Evolutionary conservation across 2,797 vertebrate genomes (phyloP).

Genomic region (Aulostomus chinensis): DNA sequence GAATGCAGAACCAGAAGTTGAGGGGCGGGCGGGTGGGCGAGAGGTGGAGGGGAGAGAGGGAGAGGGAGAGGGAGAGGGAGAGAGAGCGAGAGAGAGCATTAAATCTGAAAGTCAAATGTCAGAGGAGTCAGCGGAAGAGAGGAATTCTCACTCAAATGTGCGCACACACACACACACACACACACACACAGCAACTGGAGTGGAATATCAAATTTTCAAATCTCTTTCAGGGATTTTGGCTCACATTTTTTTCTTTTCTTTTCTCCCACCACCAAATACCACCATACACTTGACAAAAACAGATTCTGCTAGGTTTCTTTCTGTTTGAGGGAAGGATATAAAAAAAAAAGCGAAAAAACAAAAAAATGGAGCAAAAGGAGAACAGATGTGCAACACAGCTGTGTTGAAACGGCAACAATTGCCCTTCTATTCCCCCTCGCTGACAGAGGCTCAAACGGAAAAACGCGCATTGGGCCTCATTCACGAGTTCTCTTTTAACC

Average conservation of each 20-base stretch:
- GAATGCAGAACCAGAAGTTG: constrained; percentile 57
- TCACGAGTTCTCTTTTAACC: no score
- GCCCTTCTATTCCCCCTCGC: constrained; percentile 4
- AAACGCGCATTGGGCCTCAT: no score
- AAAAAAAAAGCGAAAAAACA: constrained; percentile 7
- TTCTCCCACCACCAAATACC: no score
- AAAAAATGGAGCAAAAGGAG: constrained; percentile 29
- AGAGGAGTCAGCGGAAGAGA: constrained; percentile 79
- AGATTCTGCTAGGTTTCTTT: no score
- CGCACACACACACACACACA: no score
- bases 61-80: not conserved
- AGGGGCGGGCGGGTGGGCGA: not conserved
- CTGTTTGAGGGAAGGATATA: no score
- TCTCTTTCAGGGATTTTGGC: constrained; percentile 43
- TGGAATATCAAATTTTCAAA: constrained; percentile 60
- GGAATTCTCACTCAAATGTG: constrained; percentile 71
- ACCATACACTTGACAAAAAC: no score
- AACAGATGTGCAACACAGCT: constrained; percentile 51
- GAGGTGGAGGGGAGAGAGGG: constrained; percentile 16
- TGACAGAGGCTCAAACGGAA: no score
- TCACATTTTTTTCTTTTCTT: constrained; percentile 26
- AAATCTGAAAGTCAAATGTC: constrained; percentile 79
- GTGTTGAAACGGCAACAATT: constrained; percentile 16
- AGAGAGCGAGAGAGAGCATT: constrained; percentile 33
- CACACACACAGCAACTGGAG: constrained; percentile 53